Conservation (phyloP, 2,888 invertebrate species). For the Andrena hattorfiana region DNA sequence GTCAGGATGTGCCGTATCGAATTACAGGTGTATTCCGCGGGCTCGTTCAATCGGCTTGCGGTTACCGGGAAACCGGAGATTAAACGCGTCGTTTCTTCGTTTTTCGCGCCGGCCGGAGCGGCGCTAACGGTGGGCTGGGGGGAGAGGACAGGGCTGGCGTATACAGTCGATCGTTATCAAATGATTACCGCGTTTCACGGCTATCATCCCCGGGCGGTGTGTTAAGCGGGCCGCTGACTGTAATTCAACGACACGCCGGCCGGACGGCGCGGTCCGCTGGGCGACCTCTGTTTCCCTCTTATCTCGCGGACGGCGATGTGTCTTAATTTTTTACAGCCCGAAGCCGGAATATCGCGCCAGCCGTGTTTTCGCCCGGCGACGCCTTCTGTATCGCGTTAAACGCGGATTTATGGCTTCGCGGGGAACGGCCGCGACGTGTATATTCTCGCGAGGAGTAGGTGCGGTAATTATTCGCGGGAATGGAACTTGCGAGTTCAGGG, state of each 20-base stretch:
- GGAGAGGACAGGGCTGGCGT: background rate
- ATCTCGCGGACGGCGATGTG: constrained; percentile 10
- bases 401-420: constrained; percentile 32
- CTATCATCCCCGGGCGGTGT: background rate
- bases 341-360: constrained; percentile 12
- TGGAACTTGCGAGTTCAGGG: background rate
- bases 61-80: constrained; percentile 61
- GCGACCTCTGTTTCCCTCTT: constrained; percentile 7
- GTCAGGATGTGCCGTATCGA: constrained; percentile 60
- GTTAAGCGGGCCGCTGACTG: background rate
- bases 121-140: background rate
- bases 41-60: constrained; percentile 52
- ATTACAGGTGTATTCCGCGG: constrained; percentile 61
- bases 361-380: constrained; percentile 21
- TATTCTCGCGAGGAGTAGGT: background rate
- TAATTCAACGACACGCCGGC: background rate
- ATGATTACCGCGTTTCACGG: constrained; percentile 38
- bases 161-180: constrained; percentile 41
- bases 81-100: constrained; percentile 53
- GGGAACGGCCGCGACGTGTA: constrained; percentile 1
- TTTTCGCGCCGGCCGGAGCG: constrained; percentile 15
- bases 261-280: background rate
- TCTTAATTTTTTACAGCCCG: constrained; percentile 23
- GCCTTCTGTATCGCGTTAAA: constrained; percentile 47
- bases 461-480: background rate